phyloP scores from a whole-genome alignment of 2,888 invertebrate genomes.

The Eupithecia pulchellata region DNA sequence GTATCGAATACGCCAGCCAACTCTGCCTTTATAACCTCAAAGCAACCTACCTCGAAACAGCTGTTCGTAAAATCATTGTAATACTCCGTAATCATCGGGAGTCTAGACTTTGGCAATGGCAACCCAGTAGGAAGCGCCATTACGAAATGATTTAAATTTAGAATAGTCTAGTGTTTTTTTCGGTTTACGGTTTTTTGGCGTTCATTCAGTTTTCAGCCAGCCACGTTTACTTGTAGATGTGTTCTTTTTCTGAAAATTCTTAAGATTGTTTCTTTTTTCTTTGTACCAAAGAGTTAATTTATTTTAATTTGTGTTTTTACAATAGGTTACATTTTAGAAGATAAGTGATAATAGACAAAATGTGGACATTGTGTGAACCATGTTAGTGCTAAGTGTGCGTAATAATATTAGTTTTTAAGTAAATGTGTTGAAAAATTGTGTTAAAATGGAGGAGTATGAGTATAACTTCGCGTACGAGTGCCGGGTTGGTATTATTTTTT shows the following conservation, averaged over 20 bases:
- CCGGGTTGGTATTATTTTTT: conserved; percentile 82
- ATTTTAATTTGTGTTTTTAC: conserved; percentile 35
- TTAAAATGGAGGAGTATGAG: conserved; percentile 83
- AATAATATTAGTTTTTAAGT: conserved; percentile 52
- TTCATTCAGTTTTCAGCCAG: conserved; percentile 80
- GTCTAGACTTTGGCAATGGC: conserved; percentile 57
- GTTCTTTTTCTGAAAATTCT: conserved; percentile 52
- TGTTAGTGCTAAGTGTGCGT: conserved; percentile 62
- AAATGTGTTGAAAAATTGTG: conserved; percentile 50
- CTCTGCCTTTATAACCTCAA: conserved; percentile 80
- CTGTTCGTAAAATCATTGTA: conserved; percentile 66
- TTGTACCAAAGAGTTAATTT: conserved; percentile 15
- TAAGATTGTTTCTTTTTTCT: conserved; percentile 20
- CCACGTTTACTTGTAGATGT: conserved; percentile 59
- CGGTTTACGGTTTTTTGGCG: conserved; percentile 73
- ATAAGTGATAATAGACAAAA: conserved; percentile 42
- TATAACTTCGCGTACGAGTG: conserved; percentile 89
- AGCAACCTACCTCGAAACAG: conserved; percentile 65
- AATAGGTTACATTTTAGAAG: conserved; percentile 52
- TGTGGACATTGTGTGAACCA: conserved; percentile 52
- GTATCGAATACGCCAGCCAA: conserved; percentile 73
- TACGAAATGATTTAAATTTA: conserved; percentile 81
- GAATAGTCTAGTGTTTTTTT: conserved; percentile 66
- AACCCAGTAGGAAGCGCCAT: conserved; percentile 55
- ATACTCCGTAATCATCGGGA: conserved; percentile 44